Conservation (phyloP, 2,113 vertebrate species). For the Phyllopteryx taeniolatus region DNA sequence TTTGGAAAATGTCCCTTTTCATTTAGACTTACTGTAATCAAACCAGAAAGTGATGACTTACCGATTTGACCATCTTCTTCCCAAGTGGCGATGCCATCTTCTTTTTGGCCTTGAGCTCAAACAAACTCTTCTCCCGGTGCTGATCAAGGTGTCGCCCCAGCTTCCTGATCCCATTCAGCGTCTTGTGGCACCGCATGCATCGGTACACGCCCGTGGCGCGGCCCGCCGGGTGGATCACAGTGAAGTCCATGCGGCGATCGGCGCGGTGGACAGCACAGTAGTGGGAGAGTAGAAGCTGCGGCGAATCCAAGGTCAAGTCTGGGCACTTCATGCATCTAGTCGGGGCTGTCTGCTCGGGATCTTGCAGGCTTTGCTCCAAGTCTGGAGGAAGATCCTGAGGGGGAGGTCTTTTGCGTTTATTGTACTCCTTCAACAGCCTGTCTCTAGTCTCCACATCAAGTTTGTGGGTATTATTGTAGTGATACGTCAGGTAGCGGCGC, state of each 20-base stretch:
- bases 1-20: not conserved
- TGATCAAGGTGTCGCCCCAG: constrained; percentile 80
- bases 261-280: constrained; percentile 80
- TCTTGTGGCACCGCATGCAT: constrained; percentile 78
- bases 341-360: constrained; percentile 53
- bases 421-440: constrained; percentile 39
- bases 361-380: constrained; percentile 42
- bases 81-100: fast-evolving
- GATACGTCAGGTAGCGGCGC: constrained; percentile 35
- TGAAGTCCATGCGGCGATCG: constrained; percentile 79
- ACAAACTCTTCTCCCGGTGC: constrained; percentile 77
- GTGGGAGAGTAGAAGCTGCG: constrained; percentile 80
- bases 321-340: constrained; percentile 82
- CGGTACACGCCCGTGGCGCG: constrained; percentile 72
- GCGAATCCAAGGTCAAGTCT: constrained; percentile 76
- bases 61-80: constrained; percentile 44
- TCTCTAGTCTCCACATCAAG: not conserved
- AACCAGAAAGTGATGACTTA: not conserved
- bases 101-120: constrained; percentile 51
- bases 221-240: constrained; percentile 60
- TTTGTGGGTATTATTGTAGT: constrained; percentile 49
- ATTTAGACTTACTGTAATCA: not conserved
- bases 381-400: constrained; percentile 32
- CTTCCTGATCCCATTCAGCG: constrained; percentile 75
- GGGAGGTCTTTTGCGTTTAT: constrained; percentile 11